Evolutionary conservation across 2,888 invertebrate species (phyloP), one percentile per base, ranked within the genome.

Genomic region (Cosmopolites sordidus): DNA sequence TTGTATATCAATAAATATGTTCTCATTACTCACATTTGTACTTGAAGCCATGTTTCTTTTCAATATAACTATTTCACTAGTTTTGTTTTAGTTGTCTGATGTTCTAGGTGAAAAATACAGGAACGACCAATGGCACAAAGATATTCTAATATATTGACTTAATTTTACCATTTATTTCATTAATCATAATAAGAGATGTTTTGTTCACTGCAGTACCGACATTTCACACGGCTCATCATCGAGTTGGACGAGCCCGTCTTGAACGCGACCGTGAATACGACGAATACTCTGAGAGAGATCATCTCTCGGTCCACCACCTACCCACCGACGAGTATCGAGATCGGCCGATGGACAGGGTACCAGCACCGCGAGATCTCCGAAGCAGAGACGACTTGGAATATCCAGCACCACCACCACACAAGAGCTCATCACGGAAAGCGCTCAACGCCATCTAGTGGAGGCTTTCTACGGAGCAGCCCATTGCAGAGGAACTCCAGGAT

Each of bases 371-470:
- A 46, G 71, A 72, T 45, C 69, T 70, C 54, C 58, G 72, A 51
- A 59, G 64, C 37, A 62, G 70, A 47, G 70, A 74, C 52, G 74
- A 75, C 51, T 74, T 76, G 52, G 74, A 74, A 53, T 61, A 52
- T 37, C n/a, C 33, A 3, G 33, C 12, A 2, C 56, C 62, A 38
- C 69, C 76, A 16, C 69, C 75, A 44, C 76, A 76, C 62, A 79
- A 83, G 73, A 81, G 80, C 58, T 78, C 83, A 38, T 82, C 85
- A 64, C 79, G 86, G 57, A 79, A 86, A 68, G 83, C 84, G 64
- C 81, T 85, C 66, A 86, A 86, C 76, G 86, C 85, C 73, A 86
- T 87, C 75, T 87, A 85, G 82, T 79, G 75, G 74, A 73, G 75
- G 74, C 74, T 74, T 65, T 73, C 74, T 69, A 71, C 74, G 74